Base-by-base conservation (phyloP, 2,888 invertebrate species). In the Sinotaia quadrata region DNA sequence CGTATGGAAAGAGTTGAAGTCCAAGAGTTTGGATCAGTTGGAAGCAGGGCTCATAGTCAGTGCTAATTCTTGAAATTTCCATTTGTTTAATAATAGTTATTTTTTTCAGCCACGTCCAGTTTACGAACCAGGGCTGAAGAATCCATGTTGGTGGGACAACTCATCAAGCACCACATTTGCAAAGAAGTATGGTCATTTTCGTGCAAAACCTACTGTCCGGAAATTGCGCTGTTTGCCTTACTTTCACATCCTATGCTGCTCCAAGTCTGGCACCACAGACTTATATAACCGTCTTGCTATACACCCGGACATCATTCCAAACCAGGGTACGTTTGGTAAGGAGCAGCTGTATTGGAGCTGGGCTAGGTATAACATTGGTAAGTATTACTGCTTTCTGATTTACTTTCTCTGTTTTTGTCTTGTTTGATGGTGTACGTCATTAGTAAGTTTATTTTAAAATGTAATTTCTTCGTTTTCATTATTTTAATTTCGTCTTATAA, bases 201-300 rank as follows among this genome's bases (percentile, higher is more conserved):
- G 12, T 21, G 34, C 33, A 7, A 29, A 37, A 1, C 27, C 49
- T 47, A 3, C 7, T 7, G n/a, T 24, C 7, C 4, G 47, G 2
- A 8, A 4, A 12, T 60, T 75, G n/a, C 62, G 36, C 3, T 75
- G 75, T 54, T 57, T 74, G 51, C 76, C 75, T 4, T 73, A 72
- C 71, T 75, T 73, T 51, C 72, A 75, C 52, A 71, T 75, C 60
- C 67, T 76, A 27, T 73, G 76, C 33, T 71, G 71, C 66, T 73
- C 73, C 67, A 75, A 76, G 59, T 72, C 70, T 51, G 70, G 69
- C 15, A 71, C 76, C 27, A 76, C 76, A 10, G 73, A 73, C 61
- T 52, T 75, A 21, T 72, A 60, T 61, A 57, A 52, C 34, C 56
- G 75, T 15, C 62, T 76, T 10, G 57, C 65, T 47, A 49, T 69